Evolutionary conservation across 2,797 vertebrate species (phyloP).

Genomic region (Pseudomugil gertrudae): DNA sequence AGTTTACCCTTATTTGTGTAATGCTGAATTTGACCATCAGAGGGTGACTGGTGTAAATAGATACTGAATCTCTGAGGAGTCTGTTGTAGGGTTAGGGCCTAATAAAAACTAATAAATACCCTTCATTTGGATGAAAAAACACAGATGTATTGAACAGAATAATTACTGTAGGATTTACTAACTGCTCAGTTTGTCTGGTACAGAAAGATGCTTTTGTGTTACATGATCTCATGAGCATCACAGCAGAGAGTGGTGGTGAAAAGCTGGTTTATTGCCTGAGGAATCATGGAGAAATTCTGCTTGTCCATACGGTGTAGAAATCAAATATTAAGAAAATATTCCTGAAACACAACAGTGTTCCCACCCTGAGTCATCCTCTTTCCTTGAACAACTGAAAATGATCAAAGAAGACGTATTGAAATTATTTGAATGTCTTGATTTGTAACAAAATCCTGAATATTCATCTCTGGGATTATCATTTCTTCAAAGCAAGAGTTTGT

Average conservation of each 20-base stretch:
- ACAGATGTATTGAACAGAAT: background rate
- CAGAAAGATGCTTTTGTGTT: background rate
- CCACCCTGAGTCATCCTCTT: background rate
- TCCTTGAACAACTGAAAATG: background rate
- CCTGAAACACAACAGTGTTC: background rate
- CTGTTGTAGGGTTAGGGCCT: no score
- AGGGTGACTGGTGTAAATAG: constrained; percentile 45
- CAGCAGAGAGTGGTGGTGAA: background rate
- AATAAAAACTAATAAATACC: constrained; percentile 29
- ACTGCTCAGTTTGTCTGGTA: constrained; percentile 12
- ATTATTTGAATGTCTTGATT: background rate
- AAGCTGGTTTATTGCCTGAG: background rate
- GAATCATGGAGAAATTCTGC: background rate
- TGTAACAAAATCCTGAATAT: background rate
- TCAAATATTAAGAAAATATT: background rate
- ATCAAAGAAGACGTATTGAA: background rate
- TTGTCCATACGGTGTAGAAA: background rate
- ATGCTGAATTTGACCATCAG: constrained; percentile 44
- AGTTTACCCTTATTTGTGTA: constrained; percentile 11
- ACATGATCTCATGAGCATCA: background rate
- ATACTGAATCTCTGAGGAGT: background rate
- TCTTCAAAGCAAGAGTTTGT: no score
- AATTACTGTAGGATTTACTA: no score
- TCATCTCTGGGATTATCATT: background rate
- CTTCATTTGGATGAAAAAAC: constrained; percentile 1